Evolutionary conservation across 2,797 vertebrate species (phyloP), one percentile per base, ranked within the genome.

Genomic region (Chrysocyon brachyurus): DNA sequence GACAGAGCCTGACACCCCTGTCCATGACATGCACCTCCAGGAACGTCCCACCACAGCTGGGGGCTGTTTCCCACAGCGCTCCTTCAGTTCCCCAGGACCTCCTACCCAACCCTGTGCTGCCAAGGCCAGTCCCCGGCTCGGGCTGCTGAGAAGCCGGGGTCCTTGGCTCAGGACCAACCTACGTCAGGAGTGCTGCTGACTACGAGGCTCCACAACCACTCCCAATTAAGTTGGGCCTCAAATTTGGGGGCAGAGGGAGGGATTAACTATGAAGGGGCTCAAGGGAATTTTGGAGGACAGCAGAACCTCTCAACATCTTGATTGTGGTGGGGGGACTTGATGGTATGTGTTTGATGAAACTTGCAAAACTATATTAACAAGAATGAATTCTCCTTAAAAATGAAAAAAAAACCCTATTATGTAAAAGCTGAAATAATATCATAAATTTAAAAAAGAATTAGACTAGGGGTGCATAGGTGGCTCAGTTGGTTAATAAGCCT

Each of bases 131-230:
- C 40, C 40, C 40, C 1, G 6, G 46, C 72, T 19, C 78, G 28
- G 46, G 16, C 22, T 64, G 12, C 46, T 24, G 40, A 52, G 31
- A 24, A 1, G 49, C 66, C 2, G 36, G 6, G n/a, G 70, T 22
- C 46, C 73, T 73, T 56, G n/a, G 49, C 61, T 2, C 3, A 0
- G 15, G 28, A 73, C 14, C 46, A 82, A 11, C 36, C 21, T 0
- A 0, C 1, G 0, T 1, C n/a, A 8, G 40, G 15, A 31, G 14
- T 1, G 0, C 36, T 17, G 6, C 4, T 49, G 4, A 46, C 4
- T 0, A 11, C 15, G 36, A 0, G 12, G 16, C 2, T 3, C 57
- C 1, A 0, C 0, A 36, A 49, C 52, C 15, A 7, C 3, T 0
- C 28, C 9, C 85, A 8, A 24, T 7, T 40, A 56, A 33, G 19